These are phyloP conservation scores for Tragelaphus scriptus DNA, from an alignment of 2,113 vertebrate species.

Conservation along the genomic window DNA sequence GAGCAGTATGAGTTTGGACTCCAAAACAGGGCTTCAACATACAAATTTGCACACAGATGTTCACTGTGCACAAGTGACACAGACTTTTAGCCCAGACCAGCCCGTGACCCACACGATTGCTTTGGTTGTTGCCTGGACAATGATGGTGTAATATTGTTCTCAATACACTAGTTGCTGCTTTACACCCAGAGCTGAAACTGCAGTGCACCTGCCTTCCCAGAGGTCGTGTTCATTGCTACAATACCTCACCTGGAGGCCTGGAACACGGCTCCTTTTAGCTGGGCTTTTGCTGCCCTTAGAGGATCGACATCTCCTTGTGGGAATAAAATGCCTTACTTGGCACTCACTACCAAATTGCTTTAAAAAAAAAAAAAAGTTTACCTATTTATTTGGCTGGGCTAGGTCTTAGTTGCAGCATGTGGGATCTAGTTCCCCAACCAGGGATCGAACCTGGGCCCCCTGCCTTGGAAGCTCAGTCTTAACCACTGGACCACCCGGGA, in stretches of 20 bases:
- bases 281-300: neutral
- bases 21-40: neutral
- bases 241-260: rapidly evolving
- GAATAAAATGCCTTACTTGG: neutral
- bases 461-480: neutral
- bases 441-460: neutral
- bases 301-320: neutral
- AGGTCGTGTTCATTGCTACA: neutral
- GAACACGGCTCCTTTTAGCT: neutral
- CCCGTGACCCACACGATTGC: neutral
- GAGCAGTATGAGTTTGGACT: neutral
- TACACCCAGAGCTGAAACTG: neutral
- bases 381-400: neutral
- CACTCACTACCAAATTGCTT: neutral
- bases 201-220: neutral
- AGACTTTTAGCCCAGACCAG: neutral
- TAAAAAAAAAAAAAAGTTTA: neutral
- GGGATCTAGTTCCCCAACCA: neutral
- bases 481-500: neutral
- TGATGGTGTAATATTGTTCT: neutral
- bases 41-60: neutral
- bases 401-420: neutral
- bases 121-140: neutral
- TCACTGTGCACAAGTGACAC: neutral
- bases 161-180: neutral